These are phyloP conservation scores for Eurystomus gularis DNA, from an alignment of 2,113 vertebrate genomes.

Conservation along the genomic window DNA sequence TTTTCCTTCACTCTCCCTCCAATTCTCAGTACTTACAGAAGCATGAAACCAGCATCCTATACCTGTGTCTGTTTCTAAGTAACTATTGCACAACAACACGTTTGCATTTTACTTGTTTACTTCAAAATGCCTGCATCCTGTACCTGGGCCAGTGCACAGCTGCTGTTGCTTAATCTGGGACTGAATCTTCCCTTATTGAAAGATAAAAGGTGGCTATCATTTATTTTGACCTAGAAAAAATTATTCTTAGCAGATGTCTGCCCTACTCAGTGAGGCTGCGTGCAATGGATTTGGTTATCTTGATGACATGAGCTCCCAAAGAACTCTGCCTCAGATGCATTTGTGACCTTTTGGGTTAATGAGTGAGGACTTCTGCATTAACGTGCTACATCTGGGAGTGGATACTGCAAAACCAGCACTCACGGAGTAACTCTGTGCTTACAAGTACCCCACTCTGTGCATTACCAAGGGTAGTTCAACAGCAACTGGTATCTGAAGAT, in stretches of 20 bases:
- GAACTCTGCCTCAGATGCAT: background rate
- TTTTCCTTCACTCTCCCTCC: background rate
- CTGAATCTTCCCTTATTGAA: background rate
- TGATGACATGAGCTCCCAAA: background rate
- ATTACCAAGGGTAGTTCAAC: background rate
- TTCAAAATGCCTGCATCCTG: background rate
- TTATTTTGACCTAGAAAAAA: background rate
- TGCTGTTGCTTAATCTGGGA: background rate
- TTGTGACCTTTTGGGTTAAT: slow-evolving; percentile 29
- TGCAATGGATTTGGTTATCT: background rate
- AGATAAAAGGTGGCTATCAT: background rate
- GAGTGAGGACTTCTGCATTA: slow-evolving; percentile 6
- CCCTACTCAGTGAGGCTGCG: background rate
- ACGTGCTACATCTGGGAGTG: background rate
- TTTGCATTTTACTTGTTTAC: background rate
- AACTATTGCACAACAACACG: background rate
- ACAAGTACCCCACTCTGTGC: background rate
- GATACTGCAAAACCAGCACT: background rate
- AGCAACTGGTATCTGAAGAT: background rate
- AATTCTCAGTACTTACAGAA: rapidly evolving
- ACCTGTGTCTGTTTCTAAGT: background rate
- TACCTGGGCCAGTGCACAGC: background rate
- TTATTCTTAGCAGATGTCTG: background rate
- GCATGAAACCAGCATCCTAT: background rate
- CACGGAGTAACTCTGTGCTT: background rate